These are phyloP conservation scores for Drosophila kikkawai DNA, from an alignment of 1,140 invertebrate genomes.

Conservation along the genomic window DNA sequence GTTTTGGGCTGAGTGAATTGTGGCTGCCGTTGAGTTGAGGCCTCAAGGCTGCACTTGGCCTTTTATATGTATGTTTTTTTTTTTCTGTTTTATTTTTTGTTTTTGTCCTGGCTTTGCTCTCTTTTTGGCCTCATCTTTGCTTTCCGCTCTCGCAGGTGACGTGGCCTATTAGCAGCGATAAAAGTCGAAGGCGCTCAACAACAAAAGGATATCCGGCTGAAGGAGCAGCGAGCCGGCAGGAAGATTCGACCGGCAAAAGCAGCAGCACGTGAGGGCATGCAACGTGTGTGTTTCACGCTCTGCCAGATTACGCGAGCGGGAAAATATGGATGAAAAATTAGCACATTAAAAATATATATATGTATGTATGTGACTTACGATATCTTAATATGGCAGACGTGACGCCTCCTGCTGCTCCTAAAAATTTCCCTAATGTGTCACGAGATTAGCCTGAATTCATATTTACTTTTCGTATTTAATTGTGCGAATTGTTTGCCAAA, in stretches of 20 bases:
- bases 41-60: constrained; percentile 36
- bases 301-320: constrained; percentile 54
- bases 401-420: background rate
- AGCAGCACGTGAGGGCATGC: constrained; percentile 35
- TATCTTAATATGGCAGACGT: constrained; percentile 64
- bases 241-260: constrained; percentile 23
- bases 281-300: constrained; percentile 40
- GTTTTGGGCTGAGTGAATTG: constrained; percentile 30
- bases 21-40: constrained; percentile 19
- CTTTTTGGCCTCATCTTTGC: constrained; percentile 49
- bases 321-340: constrained; percentile 73
- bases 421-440: constrained; percentile 26
- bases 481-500: constrained; percentile 32
- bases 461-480: constrained; percentile 44
- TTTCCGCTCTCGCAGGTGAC: constrained; percentile 52
- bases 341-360: constrained; percentile 72
- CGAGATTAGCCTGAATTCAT: constrained; percentile 38
- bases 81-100: constrained; percentile 11
- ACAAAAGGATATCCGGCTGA: constrained; percentile 75
- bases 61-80: constrained; percentile 30
- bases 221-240: constrained; percentile 42
- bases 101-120: constrained; percentile 5
- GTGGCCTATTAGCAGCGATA: constrained; percentile 75
- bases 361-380: constrained; percentile 34
- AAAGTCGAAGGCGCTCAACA: constrained; percentile 73